Base-by-base conservation (phyloP, 2,113 vertebrate genomes). In the Syngnathus floridae region DNA sequence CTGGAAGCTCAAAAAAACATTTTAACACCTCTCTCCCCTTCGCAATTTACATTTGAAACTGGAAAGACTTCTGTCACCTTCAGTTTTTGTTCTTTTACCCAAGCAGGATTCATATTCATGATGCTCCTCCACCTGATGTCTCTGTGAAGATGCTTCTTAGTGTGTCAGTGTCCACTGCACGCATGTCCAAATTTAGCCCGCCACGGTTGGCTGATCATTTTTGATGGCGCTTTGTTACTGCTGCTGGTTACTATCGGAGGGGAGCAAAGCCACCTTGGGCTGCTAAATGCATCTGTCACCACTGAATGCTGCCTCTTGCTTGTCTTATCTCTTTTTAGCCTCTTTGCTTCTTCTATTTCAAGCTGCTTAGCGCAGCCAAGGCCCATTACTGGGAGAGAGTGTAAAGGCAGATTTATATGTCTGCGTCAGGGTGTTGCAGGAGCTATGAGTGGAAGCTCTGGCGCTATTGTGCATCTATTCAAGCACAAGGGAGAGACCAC, bases 151-250 rank as follows among this genome's bases (percentile, higher is more conserved):
- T 41, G 1, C 21, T 69, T 66, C 72, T 74, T 64, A 67, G 56
- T 13, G 64, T 77, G 65, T 63, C 73, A 65, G 70, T 78, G 76
- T 81, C 69, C 69, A 51, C 64, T 0, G 72, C 82, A 82, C 65
- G 67, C 78, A 82, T 8, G 71, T 82, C 82, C 85, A 84, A 65
- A 87, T 87, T 82, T 88, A 88, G 84, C 83, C 70, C 66, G 78
- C 69, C 73, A 87, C 83, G 84, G 84, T 86, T 84, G 78, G 72
- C 55, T 88, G 79, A 73, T 86, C 77, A 87, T 88, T 87, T 84
- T 88, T 85, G 82, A 88, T 84, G 84, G 78, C 22, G 57, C 71
- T 82, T 77, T 66, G 71, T 72, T 74, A 57, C 65, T 69, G 72
- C 75, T 70, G 77, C 73, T 57, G 60, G 73, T 65, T 72, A 72